These are phyloP conservation scores for Drosophila dunni DNA, from an alignment of 1,140 invertebrate species.

Conservation along the genomic window DNA sequence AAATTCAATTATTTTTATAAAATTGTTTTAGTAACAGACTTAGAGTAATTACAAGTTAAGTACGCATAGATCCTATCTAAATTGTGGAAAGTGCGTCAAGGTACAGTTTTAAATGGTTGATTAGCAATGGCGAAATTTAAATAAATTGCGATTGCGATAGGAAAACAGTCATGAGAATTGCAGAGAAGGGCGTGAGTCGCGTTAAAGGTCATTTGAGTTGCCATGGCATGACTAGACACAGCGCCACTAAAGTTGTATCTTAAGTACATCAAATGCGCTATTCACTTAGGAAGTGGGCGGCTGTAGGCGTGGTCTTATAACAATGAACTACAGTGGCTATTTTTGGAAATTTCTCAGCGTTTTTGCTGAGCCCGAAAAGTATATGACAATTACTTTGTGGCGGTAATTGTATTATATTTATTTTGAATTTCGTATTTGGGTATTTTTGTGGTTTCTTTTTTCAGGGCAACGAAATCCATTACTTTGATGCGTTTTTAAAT, in stretches of 20 bases:
- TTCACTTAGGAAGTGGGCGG: conserved; percentile 1
- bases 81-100: background rate
- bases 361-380: conserved; percentile 33
- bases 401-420: conserved; percentile 38
- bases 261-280: conserved; percentile 22
- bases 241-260: conserved; percentile 4
- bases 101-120: background rate
- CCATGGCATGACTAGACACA: conserved; percentile 12
- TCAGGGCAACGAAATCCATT: conserved; percentile 16
- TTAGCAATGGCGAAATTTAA: background rate
- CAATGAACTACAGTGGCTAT: conserved; percentile 23
- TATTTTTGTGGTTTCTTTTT: conserved; percentile 32
- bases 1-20: too few relatives aligned
- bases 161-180: conserved; percentile 12
- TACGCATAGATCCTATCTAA: background rate
- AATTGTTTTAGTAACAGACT: too few relatives aligned
- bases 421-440: conserved; percentile 9
- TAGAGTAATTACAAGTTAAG: too few relatives aligned
- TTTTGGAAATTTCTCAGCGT: conserved; percentile 34
- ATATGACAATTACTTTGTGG: conserved; percentile 72
- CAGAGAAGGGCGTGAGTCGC: conserved; percentile 9
- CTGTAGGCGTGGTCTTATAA: background rate
- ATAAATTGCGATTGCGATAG: background rate
- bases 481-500: conserved; percentile 72
- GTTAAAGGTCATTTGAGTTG: conserved; percentile 30